Percentiles rank a stretch among this genome's conserved stretches.
phyloP scores from a whole-genome alignment of 2,113 vertebrate genomes.

The Bos taurus region ARS-UCD2.0 NC_037329.1:72443501-72444000 shows the following conservation, averaged over 20 bases:
- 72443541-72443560: neutral
- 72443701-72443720: neutral
- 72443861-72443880: neutral
- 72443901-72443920: neutral
- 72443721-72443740: neutral
- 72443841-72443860: neutral
- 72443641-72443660: fast-evolving
- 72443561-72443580: neutral
- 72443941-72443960: neutral
- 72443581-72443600: neutral
- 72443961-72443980: fast-evolving
- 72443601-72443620: neutral
- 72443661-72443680: neutral
- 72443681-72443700: neutral
- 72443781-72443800: neutral
- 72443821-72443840: neutral
- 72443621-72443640: fast-evolving
- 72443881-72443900: neutral
- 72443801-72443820: neutral
- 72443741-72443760: neutral
- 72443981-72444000: fast-evolving
- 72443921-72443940: neutral
- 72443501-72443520: fast-evolving
- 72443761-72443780: neutral
- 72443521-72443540: neutral